Conservation (phyloP, 1,140 invertebrate genomes). For the Drosophila bifasciata region DNA sequence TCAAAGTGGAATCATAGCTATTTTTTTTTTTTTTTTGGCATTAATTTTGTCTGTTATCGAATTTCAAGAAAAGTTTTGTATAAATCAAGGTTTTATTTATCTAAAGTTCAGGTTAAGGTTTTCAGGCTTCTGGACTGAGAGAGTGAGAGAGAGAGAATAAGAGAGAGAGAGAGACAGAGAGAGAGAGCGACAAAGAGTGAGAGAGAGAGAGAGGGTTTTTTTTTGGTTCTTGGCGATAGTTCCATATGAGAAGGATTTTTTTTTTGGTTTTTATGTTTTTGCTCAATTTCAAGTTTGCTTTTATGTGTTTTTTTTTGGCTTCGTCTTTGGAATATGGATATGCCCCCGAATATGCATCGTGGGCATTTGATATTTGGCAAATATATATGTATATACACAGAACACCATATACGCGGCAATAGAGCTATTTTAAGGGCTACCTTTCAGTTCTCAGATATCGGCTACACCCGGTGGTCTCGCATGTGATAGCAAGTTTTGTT, state of each 20-base stretch:
- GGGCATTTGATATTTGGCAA: slow-evolving; percentile 36
- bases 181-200: slow-evolving; percentile 32
- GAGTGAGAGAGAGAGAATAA: slow-evolving; percentile 19
- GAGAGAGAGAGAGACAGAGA: slow-evolving; percentile 22
- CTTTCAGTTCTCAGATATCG: slow-evolving; percentile 47
- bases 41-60: slow-evolving; percentile 6
- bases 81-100: slow-evolving; percentile 5
- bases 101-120: slow-evolving; percentile 26
- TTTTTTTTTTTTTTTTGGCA: slow-evolving; percentile 14
- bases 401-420: slow-evolving; percentile 84
- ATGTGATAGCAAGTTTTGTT: slow-evolving; percentile 15
- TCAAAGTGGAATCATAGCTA: slow-evolving; percentile 22
- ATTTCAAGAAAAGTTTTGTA: slow-evolving; percentile 11
- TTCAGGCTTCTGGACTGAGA: slow-evolving; percentile 32
- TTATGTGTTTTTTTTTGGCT: slow-evolving; percentile 38
- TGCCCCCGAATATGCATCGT: neutral
- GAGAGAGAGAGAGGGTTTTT: slow-evolving; percentile 41
- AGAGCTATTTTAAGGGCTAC: slow-evolving; percentile 77
- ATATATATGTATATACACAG: slow-evolving; percentile 67
- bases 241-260: slow-evolving; percentile 34
- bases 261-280: slow-evolving; percentile 56
- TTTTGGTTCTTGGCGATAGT: slow-evolving; percentile 46
- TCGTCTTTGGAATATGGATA: slow-evolving; percentile 19
- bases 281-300: slow-evolving; percentile 76
- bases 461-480: slow-evolving; percentile 13